These are phyloP conservation scores for Philaenus spumarius DNA, from an alignment of 1,140 invertebrate species.

Conservation along the genomic window DNA sequence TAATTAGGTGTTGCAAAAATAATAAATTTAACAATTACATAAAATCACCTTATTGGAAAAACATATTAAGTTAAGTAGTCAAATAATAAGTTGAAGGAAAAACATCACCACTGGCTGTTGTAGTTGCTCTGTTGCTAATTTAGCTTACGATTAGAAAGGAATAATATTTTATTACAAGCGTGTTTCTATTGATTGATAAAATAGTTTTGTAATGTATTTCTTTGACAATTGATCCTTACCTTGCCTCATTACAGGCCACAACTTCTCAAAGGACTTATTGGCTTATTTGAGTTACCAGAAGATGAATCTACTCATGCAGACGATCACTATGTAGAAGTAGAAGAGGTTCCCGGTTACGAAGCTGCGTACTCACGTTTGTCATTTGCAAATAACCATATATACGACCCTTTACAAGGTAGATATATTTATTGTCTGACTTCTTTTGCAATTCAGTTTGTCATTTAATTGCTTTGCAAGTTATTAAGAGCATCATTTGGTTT, in stretches of 20 bases:
- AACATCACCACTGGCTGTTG: too few relatives aligned
- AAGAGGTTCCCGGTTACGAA: conserved; percentile 81
- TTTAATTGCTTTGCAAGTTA: neutral
- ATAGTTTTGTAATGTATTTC: too few relatives aligned
- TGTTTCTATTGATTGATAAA: too few relatives aligned
- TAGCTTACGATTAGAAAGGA: too few relatives aligned
- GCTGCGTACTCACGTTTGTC: conserved; percentile 80
- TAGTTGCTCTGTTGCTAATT: conserved; percentile 32
- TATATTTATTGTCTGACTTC: too few relatives aligned
- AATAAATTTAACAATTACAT: too few relatives aligned
- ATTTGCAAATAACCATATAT: conserved; percentile 66
- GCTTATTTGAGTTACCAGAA: conserved; percentile 81
- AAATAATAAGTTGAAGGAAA: too few relatives aligned
- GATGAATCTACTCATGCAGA: conserved; percentile 72
- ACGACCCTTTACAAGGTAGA: conserved; percentile 61
- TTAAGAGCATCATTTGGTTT: neutral
- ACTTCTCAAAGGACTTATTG: conserved; percentile 65
- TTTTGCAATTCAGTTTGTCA: neutral
- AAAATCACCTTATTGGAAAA: too few relatives aligned
- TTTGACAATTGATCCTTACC: too few relatives aligned
- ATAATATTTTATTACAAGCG: too few relatives aligned
- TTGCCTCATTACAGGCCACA: conserved; percentile 46
- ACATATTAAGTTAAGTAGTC: too few relatives aligned
- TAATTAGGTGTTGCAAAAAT: too few relatives aligned
- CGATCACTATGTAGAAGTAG: conserved; percentile 81